phyloP scores from a whole-genome alignment of 35 echinoderm and acorn worm genomes.

The Heliocidaris erythrogramma region DNA sequence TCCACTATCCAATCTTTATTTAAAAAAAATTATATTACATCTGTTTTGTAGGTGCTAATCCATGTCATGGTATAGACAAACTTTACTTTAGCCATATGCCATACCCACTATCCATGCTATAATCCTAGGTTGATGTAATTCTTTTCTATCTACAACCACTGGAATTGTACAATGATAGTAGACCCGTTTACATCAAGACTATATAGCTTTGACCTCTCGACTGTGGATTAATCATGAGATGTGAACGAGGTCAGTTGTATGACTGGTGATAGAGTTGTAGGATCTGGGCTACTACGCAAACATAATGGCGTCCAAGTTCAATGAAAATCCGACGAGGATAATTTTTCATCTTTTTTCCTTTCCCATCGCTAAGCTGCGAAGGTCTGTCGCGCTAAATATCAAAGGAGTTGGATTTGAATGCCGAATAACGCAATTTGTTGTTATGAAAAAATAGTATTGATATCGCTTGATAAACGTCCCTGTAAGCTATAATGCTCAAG shows the following conservation, averaged over 20 bases:
- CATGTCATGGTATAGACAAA: too few relatives aligned
- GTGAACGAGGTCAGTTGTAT: not conserved
- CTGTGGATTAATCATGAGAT: not conserved
- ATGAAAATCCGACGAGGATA: not conserved
- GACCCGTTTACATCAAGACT: too few relatives aligned
- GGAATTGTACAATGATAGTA: too few relatives aligned
- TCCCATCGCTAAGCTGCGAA: not conserved
- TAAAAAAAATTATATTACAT: too few relatives aligned
- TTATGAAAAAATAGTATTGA: not conserved
- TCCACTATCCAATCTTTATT: too few relatives aligned
- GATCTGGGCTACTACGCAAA: conserved; percentile 30
- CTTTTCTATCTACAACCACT: too few relatives aligned
- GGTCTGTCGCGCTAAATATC: not conserved
- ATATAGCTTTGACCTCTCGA: not conserved
- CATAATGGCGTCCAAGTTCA: conserved; percentile 38
- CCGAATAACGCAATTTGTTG: conserved; percentile 27
- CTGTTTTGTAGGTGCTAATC: too few relatives aligned
- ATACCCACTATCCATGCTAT: too few relatives aligned
- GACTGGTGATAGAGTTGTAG: not conserved
- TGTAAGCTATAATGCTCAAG: not conserved
- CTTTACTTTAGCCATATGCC: too few relatives aligned
- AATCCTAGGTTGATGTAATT: too few relatives aligned
- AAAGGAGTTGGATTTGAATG: conserved; percentile 29
- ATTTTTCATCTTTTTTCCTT: not conserved
- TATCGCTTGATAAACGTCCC: not conserved